These are phyloP conservation scores for Tetrapedia diversipes DNA, from an alignment of 2,888 invertebrate species.

Conservation along the genomic window DNA sequence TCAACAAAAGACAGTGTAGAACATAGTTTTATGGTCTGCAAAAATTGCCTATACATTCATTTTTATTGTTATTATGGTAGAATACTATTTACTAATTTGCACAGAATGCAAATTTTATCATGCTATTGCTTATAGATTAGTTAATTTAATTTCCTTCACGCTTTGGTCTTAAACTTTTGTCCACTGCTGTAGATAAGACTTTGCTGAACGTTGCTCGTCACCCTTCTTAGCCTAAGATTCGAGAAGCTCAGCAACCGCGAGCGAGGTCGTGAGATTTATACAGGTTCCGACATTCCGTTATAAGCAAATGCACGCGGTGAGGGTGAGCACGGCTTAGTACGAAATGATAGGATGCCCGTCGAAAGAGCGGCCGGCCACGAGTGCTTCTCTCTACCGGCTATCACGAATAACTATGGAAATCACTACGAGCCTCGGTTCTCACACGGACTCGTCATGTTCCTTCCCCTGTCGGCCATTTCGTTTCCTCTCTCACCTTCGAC, in stretches of 20 bases:
- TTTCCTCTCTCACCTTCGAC: slow-evolving; percentile 60
- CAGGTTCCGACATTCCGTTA: slow-evolving; percentile 53
- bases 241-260: neutral
- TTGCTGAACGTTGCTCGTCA: neutral
- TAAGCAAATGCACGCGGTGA: slow-evolving; percentile 46
- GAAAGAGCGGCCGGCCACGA: slow-evolving; percentile 63
- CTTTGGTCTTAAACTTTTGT: no score
- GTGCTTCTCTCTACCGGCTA: slow-evolving; percentile 69
- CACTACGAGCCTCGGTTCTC: slow-evolving; percentile 76
- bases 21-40: no score
- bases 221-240: neutral
- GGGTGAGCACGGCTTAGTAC: slow-evolving; percentile 55
- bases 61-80: no score
- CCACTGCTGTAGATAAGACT: neutral
- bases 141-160: no score
- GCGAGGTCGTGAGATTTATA: slow-evolving; percentile 54
- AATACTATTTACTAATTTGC: no score
- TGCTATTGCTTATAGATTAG: no score
- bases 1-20: no score
- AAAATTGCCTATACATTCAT: no score
- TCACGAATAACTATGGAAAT: slow-evolving; percentile 80
- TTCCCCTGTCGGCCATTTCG: slow-evolving; percentile 66
- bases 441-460: slow-evolving; percentile 72
- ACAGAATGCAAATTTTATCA: no score
- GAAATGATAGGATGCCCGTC: slow-evolving; percentile 74